Base-by-base conservation (phyloP, 2,113 vertebrate species). In the Chloroceryle aenea region DNA sequence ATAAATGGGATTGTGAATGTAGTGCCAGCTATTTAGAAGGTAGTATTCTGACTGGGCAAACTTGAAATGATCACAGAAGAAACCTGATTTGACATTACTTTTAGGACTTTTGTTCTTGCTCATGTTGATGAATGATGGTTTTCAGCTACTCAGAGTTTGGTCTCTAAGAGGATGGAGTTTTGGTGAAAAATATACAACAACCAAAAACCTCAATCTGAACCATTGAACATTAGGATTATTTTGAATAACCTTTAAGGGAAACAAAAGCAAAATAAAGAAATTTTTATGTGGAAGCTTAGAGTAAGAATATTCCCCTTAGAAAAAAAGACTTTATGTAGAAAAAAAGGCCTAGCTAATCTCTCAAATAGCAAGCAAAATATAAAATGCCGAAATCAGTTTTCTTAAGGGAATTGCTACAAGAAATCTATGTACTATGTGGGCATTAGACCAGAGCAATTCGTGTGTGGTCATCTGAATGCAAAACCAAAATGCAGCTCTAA, bases 381-480 rank as follows among this genome's bases (percentile, higher is more conserved):
- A 85, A 89, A 76, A 92, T 62, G 20, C 3, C 87, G 26, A 89
- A 90, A 86, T 62, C 10, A 74, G 10, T 71, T 85, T 85, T 48
- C 50, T 93, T 81, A 66, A 87, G 89, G 9, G 6, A 85, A 69
- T 68, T 32, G 13, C 67, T 78, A 19, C 14, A 85, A 85, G 55
- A 87, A 90, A 88, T 73, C 45, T 53, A 5, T 83, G 50, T 55
- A 8, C 36, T 78, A 2, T 87, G 34, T 93, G 36, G 76, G 56
- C 61, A 38, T 9, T 71, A 55, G 16, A 91, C 52, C 68, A 89
- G 87, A 84, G 30, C 21, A 86, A 90, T 89, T 78, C 84, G 72
- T 95, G 93, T 92, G 90, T 93, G 92, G 93, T 78, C 95, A 58
- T 90, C 69, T 81, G 22, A 90, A 84, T 32, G 15, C 55, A 91